Base-by-base conservation (phyloP, 2,797 vertebrate genomes). In the Eospalax fontanierii region DNA sequence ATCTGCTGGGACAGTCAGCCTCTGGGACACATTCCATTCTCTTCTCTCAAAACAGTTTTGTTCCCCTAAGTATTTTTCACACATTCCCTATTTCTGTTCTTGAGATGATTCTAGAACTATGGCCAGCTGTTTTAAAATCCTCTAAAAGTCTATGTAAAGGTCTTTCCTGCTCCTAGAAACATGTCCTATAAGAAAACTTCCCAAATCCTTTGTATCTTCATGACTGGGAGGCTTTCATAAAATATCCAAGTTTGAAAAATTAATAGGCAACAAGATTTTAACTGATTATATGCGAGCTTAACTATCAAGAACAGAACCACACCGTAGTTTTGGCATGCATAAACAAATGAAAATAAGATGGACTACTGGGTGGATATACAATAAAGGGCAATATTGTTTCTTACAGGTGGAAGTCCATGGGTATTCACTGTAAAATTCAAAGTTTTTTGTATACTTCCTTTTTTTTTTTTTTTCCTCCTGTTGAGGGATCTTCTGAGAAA, bases 1-100 rank as follows among this genome's bases (percentile, higher is more conserved):
- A 66, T 79, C 43, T 78, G 63, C 89, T 65, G 63, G 57, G 84
- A 59, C 73, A 70, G 76, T 63, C 33, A 22, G 63, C 81, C 74
- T 81, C 18, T 10, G 6, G 74, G 46, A 59, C n/a, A 89, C 76
- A 78, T 87, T 78, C 54, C 81, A 40, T 91, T 54, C 68, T 81
- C 63, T 92, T 43, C 85, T 88, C 81, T 91, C 90, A 92, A 85
- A 96, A 91, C 76, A 87, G 6, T 76, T 74, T 68, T 96, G 65
- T 61, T 92, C 70, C 84, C 87, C 73, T 11, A 80, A 54, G 78
- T 33, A 71, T 50, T 61, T 80, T 30, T 46, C 85, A 89, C 16
- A 75, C 35, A 66, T 16, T 84, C 54, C 38, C 65, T 33, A 40
- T 63, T 43, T 94, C 50, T 63, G 16, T n/a, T 85, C 88, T 91